Evolutionary conservation across 2,797 vertebrate genomes (phyloP), one percentile per base, ranked within the genome.

Genomic region (Otolemur crassicaudatus): DNA sequence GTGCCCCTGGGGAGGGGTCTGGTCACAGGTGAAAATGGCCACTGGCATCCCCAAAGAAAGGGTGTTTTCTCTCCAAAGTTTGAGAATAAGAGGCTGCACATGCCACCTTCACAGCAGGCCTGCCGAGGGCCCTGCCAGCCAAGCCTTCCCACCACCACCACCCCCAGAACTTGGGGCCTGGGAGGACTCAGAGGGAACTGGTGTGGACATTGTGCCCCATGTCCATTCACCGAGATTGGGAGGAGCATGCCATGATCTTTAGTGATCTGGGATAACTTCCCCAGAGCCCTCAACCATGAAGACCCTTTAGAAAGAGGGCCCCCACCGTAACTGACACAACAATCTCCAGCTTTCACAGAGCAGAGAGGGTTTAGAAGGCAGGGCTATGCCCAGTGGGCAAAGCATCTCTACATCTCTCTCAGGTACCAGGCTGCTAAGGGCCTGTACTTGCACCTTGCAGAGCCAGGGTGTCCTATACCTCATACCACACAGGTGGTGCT

Each of bases 1-100:
- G 23, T 27, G 43, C 4, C 0, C 14, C 2, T 6, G 0, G 0
- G 40, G 20, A 2, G 7, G 23, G 63, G 7, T 11, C 80, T 22
- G 9, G 1, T 9, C n/a, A 0, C 7, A 53, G 46, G 29, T 23
- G 2, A 22, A 23, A 31, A 6, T 46, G 1, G 2, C 13, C 53
- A 31, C 23, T 16, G 8, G 34, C 10, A 1, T 8, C 23, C 31
- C 20, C 22, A 8, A 3, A 58, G 19, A 61, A 70, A 43, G 31
- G 43, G 6, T 2, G 8, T 40, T 61, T 83, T 81, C 31, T 94
- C 22, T 70, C 86, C 11, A 0, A 53, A 4, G 6, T n/a, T 69
- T 46, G 49, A 61, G 53, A 84, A 6, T 3, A 19, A 34, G 37
- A 49, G 37, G 49, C 49, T 13, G 3, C 37, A 5, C 14, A 0